Evolutionary conservation across 2,797 vertebrate genomes (phyloP).

Genomic region (Phalloptychus januarius): DNA sequence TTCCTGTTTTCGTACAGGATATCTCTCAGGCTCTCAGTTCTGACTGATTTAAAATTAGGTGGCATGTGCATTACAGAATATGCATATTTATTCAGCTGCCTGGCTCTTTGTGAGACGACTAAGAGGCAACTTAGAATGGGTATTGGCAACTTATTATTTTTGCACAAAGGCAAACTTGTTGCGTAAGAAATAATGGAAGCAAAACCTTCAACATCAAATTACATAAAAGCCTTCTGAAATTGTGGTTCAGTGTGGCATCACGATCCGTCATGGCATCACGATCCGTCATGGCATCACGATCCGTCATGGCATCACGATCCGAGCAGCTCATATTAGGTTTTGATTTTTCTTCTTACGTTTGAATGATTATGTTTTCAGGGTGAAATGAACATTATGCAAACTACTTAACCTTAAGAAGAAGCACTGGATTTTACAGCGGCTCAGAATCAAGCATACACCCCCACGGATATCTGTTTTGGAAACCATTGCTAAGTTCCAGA

Average conservation of each 20-base stretch:
- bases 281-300: not conserved
- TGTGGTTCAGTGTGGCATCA: not conserved
- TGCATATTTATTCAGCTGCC: not conserved
- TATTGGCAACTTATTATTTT: not conserved
- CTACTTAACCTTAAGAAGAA: not conserved
- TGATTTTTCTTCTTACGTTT: not conserved
- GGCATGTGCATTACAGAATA: not conserved
- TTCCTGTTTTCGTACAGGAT: conserved; percentile 68
- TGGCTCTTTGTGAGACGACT: not conserved
- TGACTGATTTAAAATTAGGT: conserved; percentile 15
- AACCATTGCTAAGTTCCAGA: not conserved
- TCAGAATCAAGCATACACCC: not conserved
- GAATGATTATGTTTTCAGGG: not conserved
- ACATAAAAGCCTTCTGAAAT: not conserved
- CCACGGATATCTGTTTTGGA: not conserved
- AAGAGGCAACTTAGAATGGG: not conserved
- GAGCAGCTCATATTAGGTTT: not conserved
- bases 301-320: too few species aligned
- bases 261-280: not conserved
- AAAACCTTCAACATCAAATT: not conserved
- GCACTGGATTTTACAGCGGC: not conserved
- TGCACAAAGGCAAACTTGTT: not conserved
- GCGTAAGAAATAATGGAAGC: not conserved
- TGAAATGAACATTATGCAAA: not conserved
- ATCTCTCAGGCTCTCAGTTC: conserved; percentile 54